These are phyloP conservation scores for Indri indri DNA, from an alignment of 2,113 vertebrate species.

Conservation along the genomic window DNA sequence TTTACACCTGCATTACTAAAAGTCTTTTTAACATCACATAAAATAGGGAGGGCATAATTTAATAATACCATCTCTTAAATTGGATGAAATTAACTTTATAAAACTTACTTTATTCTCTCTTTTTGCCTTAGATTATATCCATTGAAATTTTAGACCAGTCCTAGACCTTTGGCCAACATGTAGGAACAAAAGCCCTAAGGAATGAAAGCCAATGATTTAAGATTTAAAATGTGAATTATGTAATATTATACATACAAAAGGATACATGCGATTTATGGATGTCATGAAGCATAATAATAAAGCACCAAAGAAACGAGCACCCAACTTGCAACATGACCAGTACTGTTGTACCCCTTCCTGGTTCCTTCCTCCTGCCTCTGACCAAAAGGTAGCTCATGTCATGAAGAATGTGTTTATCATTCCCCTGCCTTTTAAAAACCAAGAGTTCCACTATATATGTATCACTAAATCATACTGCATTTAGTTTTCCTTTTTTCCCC, in stretches of 20 bases:
- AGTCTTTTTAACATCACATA: neutral
- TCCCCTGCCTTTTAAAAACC: neutral
- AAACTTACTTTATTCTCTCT: neutral
- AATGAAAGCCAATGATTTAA: neutral
- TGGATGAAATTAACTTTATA: neutral
- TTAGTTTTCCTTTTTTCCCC: neutral
- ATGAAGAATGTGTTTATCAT: neutral
- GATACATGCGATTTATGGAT: neutral
- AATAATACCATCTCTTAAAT: neutral
- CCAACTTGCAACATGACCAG: neutral
- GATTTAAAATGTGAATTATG: neutral
- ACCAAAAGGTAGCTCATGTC: neutral
- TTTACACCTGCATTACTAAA: neutral
- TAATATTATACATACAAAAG: neutral
- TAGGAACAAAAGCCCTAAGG: neutral
- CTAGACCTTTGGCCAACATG: neutral
- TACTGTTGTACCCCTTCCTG: rapidly evolving
- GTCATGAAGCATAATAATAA: neutral
- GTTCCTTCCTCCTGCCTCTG: too few relatives aligned
- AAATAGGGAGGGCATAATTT: neutral
- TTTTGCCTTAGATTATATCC: neutral
- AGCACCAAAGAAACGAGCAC: neutral
- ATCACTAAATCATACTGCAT: neutral
- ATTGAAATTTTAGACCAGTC: neutral
- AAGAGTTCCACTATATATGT: neutral